Evolutionary conservation across 2,113 vertebrate genomes (phyloP), one percentile per base, ranked within the genome.

Genomic region (Planiliza haematocheilus): DNA sequence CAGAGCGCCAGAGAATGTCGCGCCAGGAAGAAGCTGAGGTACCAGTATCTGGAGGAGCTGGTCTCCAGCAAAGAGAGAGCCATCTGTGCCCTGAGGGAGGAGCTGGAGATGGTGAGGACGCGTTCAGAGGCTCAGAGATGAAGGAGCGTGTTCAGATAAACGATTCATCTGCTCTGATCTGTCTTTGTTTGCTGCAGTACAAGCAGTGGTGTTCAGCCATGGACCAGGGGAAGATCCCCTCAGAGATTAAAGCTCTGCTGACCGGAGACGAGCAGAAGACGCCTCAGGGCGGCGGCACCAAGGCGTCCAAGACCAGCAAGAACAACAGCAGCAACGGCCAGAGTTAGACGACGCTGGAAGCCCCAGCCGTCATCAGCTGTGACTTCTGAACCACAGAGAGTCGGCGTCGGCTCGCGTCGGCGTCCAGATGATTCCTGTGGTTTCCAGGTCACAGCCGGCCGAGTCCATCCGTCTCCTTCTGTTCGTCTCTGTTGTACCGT

Each of bases 191-290:
- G 12, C 86, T 88, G 70, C 91, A 99, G 98, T 99, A 99, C 87
- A 99, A 98, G 84, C 98, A 99, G 93, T 99, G 98, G 98, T 99
- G 98, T 70, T 91, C 95, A 30, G 97, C 97, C 10, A 99, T 99
- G 98, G 98, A 99, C 83, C 96, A 97, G 93, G 97, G 97, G 37
- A 99, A 99, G 92, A 99, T 99, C 89, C 98, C 98, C 10, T 98
- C 97, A 0, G 98, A 99, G 92, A 99, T 99, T 79, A 97, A 97
- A 93, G 97, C 98, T 21, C 92, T 99, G 1, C 94, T 99, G 49
- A 98, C 95, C 1, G 96, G 95, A 53, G 97, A 99, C 50, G 98
- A 99, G 60, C 96, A 95, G 79, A 95, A 86, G 75, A 93, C 88
- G 10, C 91, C 93, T 46, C 95, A 94, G 52, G 93, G 90, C n/a